Conservation (phyloP, 30 jellyfish, hydroid and myxozoan species). For the Catostylus mosaicus region DNA sequence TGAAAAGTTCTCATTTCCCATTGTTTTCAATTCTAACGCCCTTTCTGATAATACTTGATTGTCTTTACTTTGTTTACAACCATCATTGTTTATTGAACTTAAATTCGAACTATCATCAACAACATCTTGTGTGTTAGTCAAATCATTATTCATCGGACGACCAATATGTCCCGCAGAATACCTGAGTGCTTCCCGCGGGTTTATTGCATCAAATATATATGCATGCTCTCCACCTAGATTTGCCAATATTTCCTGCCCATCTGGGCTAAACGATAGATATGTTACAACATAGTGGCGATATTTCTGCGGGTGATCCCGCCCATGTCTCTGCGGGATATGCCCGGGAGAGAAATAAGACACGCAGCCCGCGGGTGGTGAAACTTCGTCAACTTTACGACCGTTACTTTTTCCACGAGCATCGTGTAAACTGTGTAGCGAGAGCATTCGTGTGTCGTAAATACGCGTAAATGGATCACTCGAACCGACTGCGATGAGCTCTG, state of each 20-base stretch:
- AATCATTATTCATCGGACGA: not conserved
- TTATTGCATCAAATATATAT: slow-evolving; percentile 63
- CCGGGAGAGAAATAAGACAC: slow-evolving; percentile 93
- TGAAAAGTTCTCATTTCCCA: slow-evolving; percentile 94
- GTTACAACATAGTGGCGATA: slow-evolving; percentile 87
- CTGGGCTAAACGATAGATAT: slow-evolving; percentile 85
- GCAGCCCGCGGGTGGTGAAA: slow-evolving; percentile 79
- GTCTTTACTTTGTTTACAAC: not conserved
- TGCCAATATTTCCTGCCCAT: slow-evolving; percentile 83
- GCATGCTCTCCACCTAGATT: slow-evolving; percentile 98
- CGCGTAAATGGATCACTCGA: slow-evolving; percentile 94
- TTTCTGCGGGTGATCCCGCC: slow-evolving; percentile 77
- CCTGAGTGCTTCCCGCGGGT: slow-evolving; percentile 64
- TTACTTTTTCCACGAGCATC: slow-evolving; percentile 69
- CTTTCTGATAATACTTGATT: slow-evolving; percentile 35
- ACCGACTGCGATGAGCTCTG: slow-evolving; percentile 98
- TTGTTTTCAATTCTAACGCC: slow-evolving; percentile 69
- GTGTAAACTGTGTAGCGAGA: slow-evolving; percentile 59
- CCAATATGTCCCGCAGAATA: slow-evolving; percentile 61
- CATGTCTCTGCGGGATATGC: slow-evolving; percentile 86
- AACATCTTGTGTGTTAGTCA: not conserved
- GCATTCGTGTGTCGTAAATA: slow-evolving; percentile 93
- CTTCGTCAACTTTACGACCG: slow-evolving; percentile 57
- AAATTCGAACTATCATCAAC: slow-evolving; percentile 14
- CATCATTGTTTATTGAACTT: not conserved